Percentiles rank a stretch among this genome's conserved stretches.
Evolutionary conservation across 2,888 invertebrate genomes (phyloP).

Genomic region (Alloscopus bannaensis): DNA sequence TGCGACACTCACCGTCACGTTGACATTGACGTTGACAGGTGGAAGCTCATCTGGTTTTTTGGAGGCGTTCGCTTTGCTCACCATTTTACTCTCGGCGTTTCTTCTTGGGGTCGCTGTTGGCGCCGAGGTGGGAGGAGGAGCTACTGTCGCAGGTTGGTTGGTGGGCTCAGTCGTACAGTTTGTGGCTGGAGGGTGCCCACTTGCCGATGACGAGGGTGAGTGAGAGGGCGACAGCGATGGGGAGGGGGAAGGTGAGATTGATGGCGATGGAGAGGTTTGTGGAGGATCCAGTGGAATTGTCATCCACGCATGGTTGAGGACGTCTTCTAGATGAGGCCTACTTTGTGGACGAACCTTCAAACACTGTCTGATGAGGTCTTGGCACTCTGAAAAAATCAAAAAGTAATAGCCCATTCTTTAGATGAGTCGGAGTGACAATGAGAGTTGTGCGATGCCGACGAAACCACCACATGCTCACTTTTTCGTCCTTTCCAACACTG

Average conservation of each 20-base stretch:
- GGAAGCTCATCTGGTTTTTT: slow-evolving; percentile 61
- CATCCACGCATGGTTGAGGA: slow-evolving; percentile 78
- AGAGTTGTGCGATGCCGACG: too few species aligned
- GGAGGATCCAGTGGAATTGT: slow-evolving; percentile 73
- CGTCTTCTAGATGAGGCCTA: slow-evolving; percentile 77
- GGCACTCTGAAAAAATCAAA: slow-evolving; percentile 76
- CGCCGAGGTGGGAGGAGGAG: slow-evolving; percentile 10
- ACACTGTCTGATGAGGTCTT: slow-evolving; percentile 78
- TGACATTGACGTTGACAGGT: slow-evolving; percentile 64
- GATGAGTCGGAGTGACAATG: too few species aligned
- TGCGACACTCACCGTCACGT: slow-evolving; percentile 64
- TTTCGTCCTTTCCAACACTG: too few species aligned
- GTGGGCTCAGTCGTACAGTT: slow-evolving; percentile 52
- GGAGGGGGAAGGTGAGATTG: slow-evolving; percentile 71
- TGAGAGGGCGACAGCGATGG: slow-evolving; percentile 71
- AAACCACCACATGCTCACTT: too few species aligned
- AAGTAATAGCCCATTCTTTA: too few species aligned
- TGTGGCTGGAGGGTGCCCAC: slow-evolving; percentile 58
- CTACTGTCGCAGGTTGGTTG: slow-evolving; percentile 37
- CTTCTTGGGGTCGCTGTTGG: slow-evolving; percentile 28
- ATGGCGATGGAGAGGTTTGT: slow-evolving; percentile 63
- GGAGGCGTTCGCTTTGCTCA: slow-evolving; percentile 28
- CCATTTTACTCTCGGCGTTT: slow-evolving; percentile 40
- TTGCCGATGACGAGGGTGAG: slow-evolving; percentile 72
- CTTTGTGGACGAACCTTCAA: slow-evolving; percentile 77